Base-by-base conservation (phyloP, 53 echinoderm and acorn worm genomes). In the Apostichopus leukothele region DNA sequence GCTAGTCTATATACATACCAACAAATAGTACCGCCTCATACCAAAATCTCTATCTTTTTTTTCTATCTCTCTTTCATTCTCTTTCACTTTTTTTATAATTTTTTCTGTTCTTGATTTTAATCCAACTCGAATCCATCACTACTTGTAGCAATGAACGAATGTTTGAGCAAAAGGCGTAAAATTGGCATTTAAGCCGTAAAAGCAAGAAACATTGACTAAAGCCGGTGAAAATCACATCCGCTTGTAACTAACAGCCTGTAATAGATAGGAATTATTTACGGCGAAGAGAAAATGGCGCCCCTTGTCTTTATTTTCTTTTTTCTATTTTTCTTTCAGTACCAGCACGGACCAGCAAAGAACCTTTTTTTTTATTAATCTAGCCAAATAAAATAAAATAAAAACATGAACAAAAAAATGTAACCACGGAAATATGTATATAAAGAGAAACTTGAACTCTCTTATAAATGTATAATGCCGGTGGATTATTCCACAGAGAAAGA, bases 141-240 rank as follows among this genome's bases (percentile, higher is more conserved):
- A 53, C 50, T 80, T 53, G 80, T 80, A 80, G 80, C 80, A 80
- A 80, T 80, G 80, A 80, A 59, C 80, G 80, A 80, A 80, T 80
- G 80, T 80, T 80, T 80, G 59, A 22, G 80, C 55, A 80, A 80
- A 80, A 22, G 80, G 80, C 80, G 80, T 80, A 80, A 80, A 80
- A 80, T 80, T 80, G 80, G 80, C 80, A 80, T 53, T 80, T 80
- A 80, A 80, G 55, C 23, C 13, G 80, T 22, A 80, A 80, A 57
- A 55, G 80, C 52, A 80, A 55, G 80, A 22, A 53, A 80, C 80
- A 80, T 80, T 80, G 80, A 80, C 80, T 25, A 80, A 54, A 55
- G 80, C 54, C 19, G 80, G 80, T 80, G 54, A 19, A 19, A 80
- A 80, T 80, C 80, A 80, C 80, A 80, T n/a, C 25, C 80, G 80